Percentiles rank a stretch among this genome's conserved stretches.
phyloP scores from a whole-genome alignment of 2,888 invertebrate genomes.

The Pseudanteris insignis region DNA sequence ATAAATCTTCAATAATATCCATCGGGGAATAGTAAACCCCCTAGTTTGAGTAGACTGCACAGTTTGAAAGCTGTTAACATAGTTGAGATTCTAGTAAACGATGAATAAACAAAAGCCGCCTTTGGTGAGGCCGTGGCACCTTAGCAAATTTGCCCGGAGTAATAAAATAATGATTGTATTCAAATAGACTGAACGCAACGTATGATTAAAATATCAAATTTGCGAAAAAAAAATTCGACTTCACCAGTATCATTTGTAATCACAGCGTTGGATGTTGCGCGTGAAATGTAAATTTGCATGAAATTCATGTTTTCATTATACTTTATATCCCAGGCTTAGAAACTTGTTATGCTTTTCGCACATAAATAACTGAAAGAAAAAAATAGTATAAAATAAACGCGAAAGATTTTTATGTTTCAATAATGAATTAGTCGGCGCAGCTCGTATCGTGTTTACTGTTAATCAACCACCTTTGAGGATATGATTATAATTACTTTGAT shows the following conservation, averaged over 20 bases:
- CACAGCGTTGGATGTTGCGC: background rate
- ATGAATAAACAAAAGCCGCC: slow-evolving; percentile 24
- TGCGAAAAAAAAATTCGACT: slow-evolving; percentile 2
- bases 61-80: slow-evolving; percentile 41
- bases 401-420: slow-evolving; percentile 3
- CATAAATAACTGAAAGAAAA: slow-evolving; percentile 3
- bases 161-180: slow-evolving; percentile 25
- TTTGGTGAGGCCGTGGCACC: slow-evolving; percentile 16
- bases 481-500: slow-evolving; percentile 9
- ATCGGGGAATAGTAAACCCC: slow-evolving; percentile 32
- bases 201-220: slow-evolving; percentile 14
- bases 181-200: slow-evolving; percentile 5
- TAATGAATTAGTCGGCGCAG: slow-evolving; percentile 2
- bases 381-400: too few relatives aligned
- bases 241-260: background rate
- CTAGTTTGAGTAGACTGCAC: slow-evolving; percentile 31
- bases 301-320: background rate
- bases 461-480: slow-evolving; percentile 1
- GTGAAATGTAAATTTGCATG: slow-evolving; percentile 4
- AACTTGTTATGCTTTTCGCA: too few relatives aligned
- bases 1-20: slow-evolving; percentile 43
- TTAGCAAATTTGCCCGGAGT: slow-evolving; percentile 17
- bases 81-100: slow-evolving; percentile 33
- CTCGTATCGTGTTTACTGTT: slow-evolving; percentile 11
- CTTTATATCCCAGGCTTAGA: slow-evolving; percentile 1